Conservation (phyloP, 2,797 vertebrate genomes). For the Gorsachius magnificus region DNA sequence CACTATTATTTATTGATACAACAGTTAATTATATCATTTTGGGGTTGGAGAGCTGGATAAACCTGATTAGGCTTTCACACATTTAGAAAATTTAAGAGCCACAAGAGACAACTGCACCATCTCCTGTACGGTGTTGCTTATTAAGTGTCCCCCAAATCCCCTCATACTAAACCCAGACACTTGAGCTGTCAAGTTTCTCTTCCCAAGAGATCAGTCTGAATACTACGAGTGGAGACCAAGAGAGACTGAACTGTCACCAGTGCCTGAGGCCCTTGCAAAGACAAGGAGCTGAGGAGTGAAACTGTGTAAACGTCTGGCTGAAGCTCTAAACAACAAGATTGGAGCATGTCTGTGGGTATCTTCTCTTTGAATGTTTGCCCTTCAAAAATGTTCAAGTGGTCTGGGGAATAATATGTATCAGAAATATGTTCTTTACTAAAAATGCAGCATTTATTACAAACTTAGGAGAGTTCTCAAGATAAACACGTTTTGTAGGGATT, state of each 20-base stretch:
- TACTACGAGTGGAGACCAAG: background rate
- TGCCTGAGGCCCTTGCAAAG: background rate
- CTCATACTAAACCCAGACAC: background rate
- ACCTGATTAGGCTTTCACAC: background rate
- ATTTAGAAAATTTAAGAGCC: background rate
- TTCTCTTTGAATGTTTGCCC: background rate
- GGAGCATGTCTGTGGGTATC: background rate
- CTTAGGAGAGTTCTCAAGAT: background rate
- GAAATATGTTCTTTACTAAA: background rate
- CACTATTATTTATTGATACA: background rate
- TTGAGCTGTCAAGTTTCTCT: background rate
- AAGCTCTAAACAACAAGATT: background rate
- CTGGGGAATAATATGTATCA: background rate
- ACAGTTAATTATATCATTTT: background rate
- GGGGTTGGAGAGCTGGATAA: background rate
- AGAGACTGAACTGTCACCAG: background rate
- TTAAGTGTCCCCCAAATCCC: background rate
- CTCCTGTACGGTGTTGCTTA: background rate
- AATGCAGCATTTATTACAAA: background rate
- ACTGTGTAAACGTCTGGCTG: background rate
- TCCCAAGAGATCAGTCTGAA: background rate
- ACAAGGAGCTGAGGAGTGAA: background rate
- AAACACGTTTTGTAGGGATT: background rate
- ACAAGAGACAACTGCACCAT: background rate
- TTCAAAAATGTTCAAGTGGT: background rate